Base-by-base conservation (phyloP, 2,113 vertebrate species). In the Vireo altiloquus region DNA sequence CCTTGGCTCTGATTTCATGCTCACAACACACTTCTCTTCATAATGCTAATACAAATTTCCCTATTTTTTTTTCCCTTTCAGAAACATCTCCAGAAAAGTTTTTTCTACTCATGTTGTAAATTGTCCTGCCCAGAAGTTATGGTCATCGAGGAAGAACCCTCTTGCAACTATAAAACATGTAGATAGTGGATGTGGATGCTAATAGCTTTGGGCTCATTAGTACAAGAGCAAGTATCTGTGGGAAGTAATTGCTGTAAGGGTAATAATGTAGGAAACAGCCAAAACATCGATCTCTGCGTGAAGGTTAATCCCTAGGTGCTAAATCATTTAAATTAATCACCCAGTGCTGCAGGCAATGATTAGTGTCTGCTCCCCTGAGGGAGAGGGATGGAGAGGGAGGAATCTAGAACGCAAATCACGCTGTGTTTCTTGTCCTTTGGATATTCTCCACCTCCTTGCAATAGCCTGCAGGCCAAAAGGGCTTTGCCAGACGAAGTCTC, bases 251-350 rank as follows among this genome's bases (percentile, higher is more conserved):
- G 95, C 91, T 92, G 61, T 87, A 68, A 82, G 65, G 91, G 53
- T 79, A 74, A 92, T 92, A 95, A 95, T 25, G 81, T 68, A 96
- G 74, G 70, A 96, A 95, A 91, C 90, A 95, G 93, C 83, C 74
- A 94, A 94, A 95, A 77, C 91, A 95, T 95, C 23, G 15, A 94
- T 96, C 83, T 96, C 61, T 49, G 31, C 89, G 78, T 92, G 92
- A 95, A 92, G 75, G 94, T 95, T 95, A 96, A 94, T 94, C 84
- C 74, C 70, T 61, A 92, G 93, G 87, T 89, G 74, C 69, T 97
- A 95, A 96, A 95, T 95, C 89, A 95, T 87, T 92, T 84, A 49
- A 87, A 96, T 96, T 94, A 95, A 96, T 97, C 91, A 95, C 91
- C 70, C 78, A 61, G n/a, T 39, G 37, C 83, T 94, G 84, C 61